phyloP scores from a whole-genome alignment of 2,888 invertebrate genomes.

The Hydroisotoma schaefferi region DNA sequence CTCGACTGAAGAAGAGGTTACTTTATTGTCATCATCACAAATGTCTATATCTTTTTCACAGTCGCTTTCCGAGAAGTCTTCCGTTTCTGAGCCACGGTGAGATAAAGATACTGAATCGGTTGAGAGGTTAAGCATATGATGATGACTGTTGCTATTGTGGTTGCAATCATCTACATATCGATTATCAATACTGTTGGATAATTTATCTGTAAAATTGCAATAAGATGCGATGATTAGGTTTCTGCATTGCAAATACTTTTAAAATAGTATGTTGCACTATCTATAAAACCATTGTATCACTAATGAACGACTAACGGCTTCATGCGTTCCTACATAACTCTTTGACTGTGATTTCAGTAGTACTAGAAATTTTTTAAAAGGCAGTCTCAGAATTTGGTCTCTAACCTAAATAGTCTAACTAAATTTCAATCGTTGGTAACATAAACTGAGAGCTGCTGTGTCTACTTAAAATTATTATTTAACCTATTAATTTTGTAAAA shows the following conservation, averaged over 20 bases:
- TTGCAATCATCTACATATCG: slow-evolving; percentile 24
- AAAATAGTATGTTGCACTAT: too few species aligned
- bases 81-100: slow-evolving; percentile 42
- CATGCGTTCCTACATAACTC: too few species aligned
- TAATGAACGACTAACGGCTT: too few species aligned
- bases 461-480: too few species aligned
- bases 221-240: not conserved
- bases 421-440: not conserved
- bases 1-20: slow-evolving; percentile 47
- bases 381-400: too few species aligned
- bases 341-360: too few species aligned
- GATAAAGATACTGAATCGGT: slow-evolving; percentile 34
- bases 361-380: too few species aligned
- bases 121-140: slow-evolving; percentile 17
- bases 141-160: slow-evolving; percentile 36
- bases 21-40: slow-evolving; percentile 49
- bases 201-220: slow-evolving; percentile 1
- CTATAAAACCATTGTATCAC: too few species aligned
- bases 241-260: too few species aligned
- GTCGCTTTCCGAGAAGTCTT: slow-evolving; percentile 48
- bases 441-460: too few species aligned
- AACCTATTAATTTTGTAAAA: too few species aligned
- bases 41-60: slow-evolving; percentile 49
- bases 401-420: too few species aligned
- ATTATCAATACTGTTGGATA: slow-evolving; percentile 17